Evolutionary conservation across 2,888 invertebrate genomes (phyloP).

Genomic region (Helicoverpa assulta): DNA sequence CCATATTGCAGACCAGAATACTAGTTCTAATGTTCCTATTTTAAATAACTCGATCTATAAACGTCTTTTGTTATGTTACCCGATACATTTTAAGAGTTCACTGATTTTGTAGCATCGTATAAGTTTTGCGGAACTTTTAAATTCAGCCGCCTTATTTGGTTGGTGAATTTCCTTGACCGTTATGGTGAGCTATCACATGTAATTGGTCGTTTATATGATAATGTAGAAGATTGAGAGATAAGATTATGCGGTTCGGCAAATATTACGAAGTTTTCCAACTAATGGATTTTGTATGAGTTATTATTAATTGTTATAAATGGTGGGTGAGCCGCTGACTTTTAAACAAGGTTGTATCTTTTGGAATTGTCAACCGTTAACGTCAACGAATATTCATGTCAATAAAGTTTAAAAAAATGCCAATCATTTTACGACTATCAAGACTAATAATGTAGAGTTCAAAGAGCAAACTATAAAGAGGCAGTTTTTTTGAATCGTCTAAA

Average conservation of each 20-base stretch:
- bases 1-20: constrained; percentile 29
- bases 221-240: constrained; percentile 46
- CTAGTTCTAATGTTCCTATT: constrained; percentile 40
- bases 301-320: constrained; percentile 8
- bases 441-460: constrained; percentile 13
- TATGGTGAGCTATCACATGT: constrained; percentile 31
- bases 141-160: constrained; percentile 18
- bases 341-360: neutral
- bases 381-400: neutral
- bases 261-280: constrained; percentile 29
- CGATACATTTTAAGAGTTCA: constrained; percentile 11
- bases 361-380: neutral
- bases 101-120: neutral
- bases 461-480: constrained; percentile 12
- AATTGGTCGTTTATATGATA: constrained; percentile 48
- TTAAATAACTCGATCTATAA: constrained; percentile 13
- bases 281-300: constrained; percentile 24
- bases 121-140: constrained; percentile 13
- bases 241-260: constrained; percentile 40
- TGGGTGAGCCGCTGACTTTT: neutral
- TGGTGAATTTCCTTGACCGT: constrained; percentile 34
- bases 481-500: constrained; percentile 8
- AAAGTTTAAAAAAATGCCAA: neutral
- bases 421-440: constrained; percentile 14
- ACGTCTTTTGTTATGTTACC: constrained; percentile 2